Percentiles rank a stretch among this genome's conserved stretches.
These are phyloP conservation scores for Neoniphon sammara DNA, from an alignment of 2,797 vertebrate genomes.

Conservation along the genomic window DNA sequence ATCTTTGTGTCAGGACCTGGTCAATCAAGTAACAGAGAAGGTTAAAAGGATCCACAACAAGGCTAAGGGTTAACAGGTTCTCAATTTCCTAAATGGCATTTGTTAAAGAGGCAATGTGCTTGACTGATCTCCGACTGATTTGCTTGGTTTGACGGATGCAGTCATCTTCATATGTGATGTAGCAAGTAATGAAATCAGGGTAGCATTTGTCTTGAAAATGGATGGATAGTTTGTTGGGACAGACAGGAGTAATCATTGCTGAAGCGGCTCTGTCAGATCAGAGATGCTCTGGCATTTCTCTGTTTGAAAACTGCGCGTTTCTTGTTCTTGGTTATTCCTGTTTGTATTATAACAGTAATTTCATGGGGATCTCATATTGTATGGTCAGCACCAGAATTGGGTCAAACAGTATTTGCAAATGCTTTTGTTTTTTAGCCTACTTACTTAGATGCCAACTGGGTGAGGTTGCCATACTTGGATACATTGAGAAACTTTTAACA, in stretches of 20 bases:
- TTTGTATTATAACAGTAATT: neutral
- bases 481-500: slow-evolving; percentile 24
- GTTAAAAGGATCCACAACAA: slow-evolving; percentile 33
- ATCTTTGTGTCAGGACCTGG: slow-evolving; percentile 31
- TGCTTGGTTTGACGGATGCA: slow-evolving; percentile 1
- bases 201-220: neutral
- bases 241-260: neutral
- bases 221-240: too few relatives aligned
- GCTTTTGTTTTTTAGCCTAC: neutral
- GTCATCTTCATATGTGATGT: neutral
- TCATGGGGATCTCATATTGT: too few relatives aligned
- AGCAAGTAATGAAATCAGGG: neutral
- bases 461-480: neutral
- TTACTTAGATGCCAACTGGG: slow-evolving; percentile 4
- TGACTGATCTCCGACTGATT: slow-evolving; percentile 14
- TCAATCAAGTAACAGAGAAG: slow-evolving; percentile 50
- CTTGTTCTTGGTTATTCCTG: too few relatives aligned
- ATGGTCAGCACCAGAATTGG: neutral
- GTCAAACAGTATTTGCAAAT: neutral
- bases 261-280: neutral
- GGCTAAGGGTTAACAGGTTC: slow-evolving; percentile 65
- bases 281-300: too few relatives aligned
- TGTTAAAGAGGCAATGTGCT: slow-evolving; percentile 23
- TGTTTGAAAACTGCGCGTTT: neutral
- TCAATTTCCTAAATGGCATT: slow-evolving; percentile 60